Conservation (phyloP, 1,140 invertebrate species). For the Apolygus lucorum region DNA sequence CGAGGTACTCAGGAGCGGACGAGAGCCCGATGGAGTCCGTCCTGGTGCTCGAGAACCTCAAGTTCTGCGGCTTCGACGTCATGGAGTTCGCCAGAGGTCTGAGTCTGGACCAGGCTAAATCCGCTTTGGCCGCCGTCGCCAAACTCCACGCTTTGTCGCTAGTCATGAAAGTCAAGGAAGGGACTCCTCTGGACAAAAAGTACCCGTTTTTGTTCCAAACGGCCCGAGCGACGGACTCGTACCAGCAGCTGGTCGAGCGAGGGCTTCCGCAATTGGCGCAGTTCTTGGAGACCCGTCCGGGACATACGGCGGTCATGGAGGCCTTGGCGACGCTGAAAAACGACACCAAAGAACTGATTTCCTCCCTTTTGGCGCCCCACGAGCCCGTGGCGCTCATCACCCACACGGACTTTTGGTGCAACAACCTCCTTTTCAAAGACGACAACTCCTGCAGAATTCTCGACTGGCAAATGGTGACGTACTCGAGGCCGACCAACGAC, state of each 20-base stretch:
- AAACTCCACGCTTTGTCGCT: constrained; percentile 60
- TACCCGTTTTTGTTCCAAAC: constrained; percentile 68
- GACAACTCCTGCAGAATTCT: constrained; percentile 53
- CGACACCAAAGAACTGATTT: constrained; percentile 52
- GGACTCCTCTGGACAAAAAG: constrained; percentile 48
- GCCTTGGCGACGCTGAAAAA: constrained; percentile 46
- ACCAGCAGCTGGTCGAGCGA: constrained; percentile 62
- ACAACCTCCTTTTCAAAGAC: constrained; percentile 62
- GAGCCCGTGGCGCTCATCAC: constrained; percentile 61
- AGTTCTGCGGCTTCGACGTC: constrained; percentile 44
- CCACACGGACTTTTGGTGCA: constrained; percentile 75
- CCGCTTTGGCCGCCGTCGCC: constrained; percentile 59
- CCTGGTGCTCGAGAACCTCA: constrained; percentile 53
- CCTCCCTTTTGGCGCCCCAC: constrained; percentile 51
- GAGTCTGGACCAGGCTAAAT: constrained; percentile 50
- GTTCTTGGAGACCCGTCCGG: constrained; percentile 56
- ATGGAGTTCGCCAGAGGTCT: constrained; percentile 58
- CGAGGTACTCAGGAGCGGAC: constrained; percentile 47
- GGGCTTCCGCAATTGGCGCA: constrained; percentile 60
- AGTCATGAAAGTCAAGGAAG: constrained; percentile 53
- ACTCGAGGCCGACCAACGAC: constrained; percentile 66
- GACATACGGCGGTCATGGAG: constrained; percentile 46
- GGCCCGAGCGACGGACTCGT: constrained; percentile 61
- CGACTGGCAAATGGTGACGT: constrained; percentile 75
- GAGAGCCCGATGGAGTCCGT: constrained; percentile 52